Conservation (phyloP, 2,888 invertebrate species). For the Agonopterix heracliana region DNA sequence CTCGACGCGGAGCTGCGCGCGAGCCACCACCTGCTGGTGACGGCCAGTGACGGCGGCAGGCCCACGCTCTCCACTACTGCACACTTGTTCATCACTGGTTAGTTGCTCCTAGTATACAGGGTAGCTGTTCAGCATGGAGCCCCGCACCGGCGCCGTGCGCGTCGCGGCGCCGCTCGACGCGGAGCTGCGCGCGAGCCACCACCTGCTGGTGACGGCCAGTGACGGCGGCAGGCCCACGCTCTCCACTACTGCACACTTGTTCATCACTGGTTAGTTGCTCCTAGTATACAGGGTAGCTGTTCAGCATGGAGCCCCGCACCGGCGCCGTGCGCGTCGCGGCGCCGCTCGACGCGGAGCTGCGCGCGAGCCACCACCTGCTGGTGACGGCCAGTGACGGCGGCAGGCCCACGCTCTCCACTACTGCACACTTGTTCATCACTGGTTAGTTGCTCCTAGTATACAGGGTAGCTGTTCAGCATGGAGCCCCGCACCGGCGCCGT, state of each 20-base stretch:
- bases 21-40: slow-evolving; percentile 85
- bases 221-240: slow-evolving; percentile 91
- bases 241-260: slow-evolving; percentile 87
- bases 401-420: slow-evolving; percentile 86
- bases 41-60: slow-evolving; percentile 89
- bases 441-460: slow-evolving; percentile 54
- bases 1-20: slow-evolving; percentile 87
- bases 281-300: slow-evolving; percentile 74
- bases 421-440: slow-evolving; percentile 88
- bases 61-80: slow-evolving; percentile 88
- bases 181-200: slow-evolving; percentile 83
- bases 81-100: slow-evolving; percentile 87
- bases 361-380: slow-evolving; percentile 84
- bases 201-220: slow-evolving; percentile 86
- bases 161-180: slow-evolving; percentile 88
- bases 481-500: slow-evolving; percentile 86
- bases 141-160: slow-evolving; percentile 84
- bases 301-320: slow-evolving; percentile 84
- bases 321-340: slow-evolving; percentile 87
- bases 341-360: slow-evolving; percentile 87
- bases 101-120: neutral
- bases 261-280: slow-evolving; percentile 79
- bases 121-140: slow-evolving; percentile 88
- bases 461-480: slow-evolving; percentile 87
- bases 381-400: slow-evolving; percentile 90